Conservation (phyloP, 2,113 vertebrate species). For the Motacilla tschutschensis region DNA sequence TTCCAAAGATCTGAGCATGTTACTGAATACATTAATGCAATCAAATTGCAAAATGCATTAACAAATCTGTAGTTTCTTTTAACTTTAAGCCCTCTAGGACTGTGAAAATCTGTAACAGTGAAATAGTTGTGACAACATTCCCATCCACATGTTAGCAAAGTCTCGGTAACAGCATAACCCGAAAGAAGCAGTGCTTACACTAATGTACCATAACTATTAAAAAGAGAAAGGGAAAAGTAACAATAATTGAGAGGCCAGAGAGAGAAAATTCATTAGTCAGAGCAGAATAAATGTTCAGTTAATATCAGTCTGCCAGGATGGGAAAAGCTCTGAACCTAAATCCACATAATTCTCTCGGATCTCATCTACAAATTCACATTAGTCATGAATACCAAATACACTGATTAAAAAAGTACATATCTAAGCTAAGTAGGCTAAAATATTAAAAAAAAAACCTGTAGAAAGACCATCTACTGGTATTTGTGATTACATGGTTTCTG, state of each 20-base stretch:
- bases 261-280: conserved; percentile 15
- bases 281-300: conserved; percentile 12
- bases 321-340: conserved; percentile 48
- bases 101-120: conserved; percentile 1
- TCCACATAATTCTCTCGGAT: conserved; percentile 53
- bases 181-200: not conserved
- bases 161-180: not conserved
- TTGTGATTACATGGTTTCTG: not conserved
- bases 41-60: not conserved
- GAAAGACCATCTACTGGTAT: not conserved
- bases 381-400: conserved; percentile 27
- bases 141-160: not conserved
- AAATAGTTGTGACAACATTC: conserved; percentile 1
- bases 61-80: not conserved
- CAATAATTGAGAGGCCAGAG: conserved; percentile 6
- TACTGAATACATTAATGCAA: not conserved
- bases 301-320: not conserved
- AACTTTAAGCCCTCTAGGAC: not conserved
- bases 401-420: conserved; percentile 11
- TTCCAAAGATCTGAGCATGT: not conserved
- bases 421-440: not conserved
- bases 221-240: conserved; percentile 13
- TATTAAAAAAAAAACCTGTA: not conserved
- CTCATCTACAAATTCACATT: conserved; percentile 32
- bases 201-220: not conserved